Conservation (phyloP, 2,113 vertebrate species). For the Bothrops jararaca region DNA sequence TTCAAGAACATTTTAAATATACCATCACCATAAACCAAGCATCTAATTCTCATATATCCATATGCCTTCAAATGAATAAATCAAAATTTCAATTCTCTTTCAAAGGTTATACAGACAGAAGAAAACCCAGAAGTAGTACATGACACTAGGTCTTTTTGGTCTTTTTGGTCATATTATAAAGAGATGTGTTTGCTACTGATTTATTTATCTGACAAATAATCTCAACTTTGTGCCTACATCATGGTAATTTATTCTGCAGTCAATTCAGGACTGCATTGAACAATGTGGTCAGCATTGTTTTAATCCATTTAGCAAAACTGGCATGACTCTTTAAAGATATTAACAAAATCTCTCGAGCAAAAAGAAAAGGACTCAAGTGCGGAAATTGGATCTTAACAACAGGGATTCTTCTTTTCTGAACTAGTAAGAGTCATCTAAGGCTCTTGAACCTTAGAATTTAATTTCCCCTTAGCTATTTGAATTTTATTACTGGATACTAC, state of each 20-base stretch:
- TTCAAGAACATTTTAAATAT: neutral
- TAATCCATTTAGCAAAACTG: slow-evolving; percentile 15
- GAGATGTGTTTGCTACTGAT: slow-evolving; percentile 21
- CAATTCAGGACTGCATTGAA: slow-evolving; percentile 33
- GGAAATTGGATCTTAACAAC: slow-evolving; percentile 3
- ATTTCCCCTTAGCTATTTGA: neutral
- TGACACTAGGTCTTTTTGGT: neutral
- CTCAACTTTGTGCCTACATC: slow-evolving; percentile 34
- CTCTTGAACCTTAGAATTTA: slow-evolving; percentile 11
- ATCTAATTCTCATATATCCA: neutral
- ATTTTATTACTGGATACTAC: neutral
- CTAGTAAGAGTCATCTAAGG: neutral
- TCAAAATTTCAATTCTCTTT: neutral
- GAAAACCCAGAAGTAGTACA: slow-evolving; percentile 3
- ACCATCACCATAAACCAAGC: neutral
- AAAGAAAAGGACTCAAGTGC: slow-evolving; percentile 12
- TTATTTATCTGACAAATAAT: slow-evolving; percentile 47
- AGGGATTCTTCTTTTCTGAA: neutral
- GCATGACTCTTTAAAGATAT: slow-evolving; percentile 30
- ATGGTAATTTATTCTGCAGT: slow-evolving; percentile 50
- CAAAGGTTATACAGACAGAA: neutral
- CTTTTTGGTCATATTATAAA: slow-evolving; percentile 26
- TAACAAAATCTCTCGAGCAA: neutral
- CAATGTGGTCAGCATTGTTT: slow-evolving; percentile 19
- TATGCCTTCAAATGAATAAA: neutral